A percentile compares a stretch with the other conserved stretches of the same genome.
These are phyloP conservation scores for Mesocentrotus franciscanus DNA, from an alignment of 53 echinoderm and acorn worm genomes.

Conservation along the genomic window DNA sequence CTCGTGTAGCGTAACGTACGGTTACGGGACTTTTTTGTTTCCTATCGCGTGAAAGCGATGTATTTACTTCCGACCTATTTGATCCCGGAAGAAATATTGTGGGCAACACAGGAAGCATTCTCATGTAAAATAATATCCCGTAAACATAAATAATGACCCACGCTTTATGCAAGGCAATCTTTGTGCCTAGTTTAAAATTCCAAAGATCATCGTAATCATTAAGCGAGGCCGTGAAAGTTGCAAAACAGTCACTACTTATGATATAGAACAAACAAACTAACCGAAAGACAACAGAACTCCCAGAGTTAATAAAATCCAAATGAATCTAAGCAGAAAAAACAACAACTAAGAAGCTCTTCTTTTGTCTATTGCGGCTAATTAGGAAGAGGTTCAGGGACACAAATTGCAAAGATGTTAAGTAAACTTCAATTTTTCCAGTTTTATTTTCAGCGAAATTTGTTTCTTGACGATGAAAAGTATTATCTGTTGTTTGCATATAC, in stretches of 20 bases:
- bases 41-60: neutral
- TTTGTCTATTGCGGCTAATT: neutral
- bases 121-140: neutral
- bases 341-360: neutral
- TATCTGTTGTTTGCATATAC: slow-evolving; percentile 40
- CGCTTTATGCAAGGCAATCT: neutral
- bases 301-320: neutral
- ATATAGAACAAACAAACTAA: neutral
- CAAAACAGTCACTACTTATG: neutral
- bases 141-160: slow-evolving; percentile 35
- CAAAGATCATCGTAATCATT: neutral
- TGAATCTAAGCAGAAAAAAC: neutral
- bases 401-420: neutral
- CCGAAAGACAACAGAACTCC: neutral
- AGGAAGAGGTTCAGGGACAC: neutral
- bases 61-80: neutral
- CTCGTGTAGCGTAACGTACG: neutral
- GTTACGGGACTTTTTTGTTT: neutral
- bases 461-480: slow-evolving; percentile 17
- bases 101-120: neutral
- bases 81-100: slow-evolving; percentile 2
- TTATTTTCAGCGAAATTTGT: neutral
- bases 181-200: neutral
- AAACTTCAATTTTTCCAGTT: neutral
- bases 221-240: neutral